Base-by-base conservation (phyloP, 1,140 invertebrate species). In the Heliconius eleuchia region DNA sequence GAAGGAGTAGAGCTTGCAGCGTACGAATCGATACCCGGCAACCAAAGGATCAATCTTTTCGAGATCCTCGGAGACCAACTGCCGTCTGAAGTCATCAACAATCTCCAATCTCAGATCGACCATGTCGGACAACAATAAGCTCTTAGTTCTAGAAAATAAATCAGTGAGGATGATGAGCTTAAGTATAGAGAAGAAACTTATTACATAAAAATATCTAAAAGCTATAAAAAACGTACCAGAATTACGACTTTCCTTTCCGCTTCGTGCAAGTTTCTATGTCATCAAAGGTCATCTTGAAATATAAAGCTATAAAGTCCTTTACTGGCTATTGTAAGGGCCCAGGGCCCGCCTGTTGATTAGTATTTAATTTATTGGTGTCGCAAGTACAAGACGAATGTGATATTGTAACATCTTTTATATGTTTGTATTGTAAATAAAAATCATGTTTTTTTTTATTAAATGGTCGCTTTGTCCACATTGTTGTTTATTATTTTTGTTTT, bases 1-100 rank as follows among this genome's bases (percentile, higher is more conserved):
- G 97, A 98, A 93, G 97, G 97, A 30, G 97, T 98, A 70, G 97
- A 98, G 92, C 91, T 98, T 82, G 97, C 97, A 0, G 97, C 97
- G 0, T 97, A 97, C 87, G 97, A 98, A 89, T 97, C 96, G 50
- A 98, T 98, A 80, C 97, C 97, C 80, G 97, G 97, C 30, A 96
- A 97, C 91, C 97, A 98, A 90, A 96, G 96, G 84, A 97, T 98
- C 89, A 97, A 98, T 91, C 95, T 98, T 0, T 97, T 96, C 88
- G 96, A 97, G 87, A 97, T 98, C 82, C 95, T 98, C 27, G 97
- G 97, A 8, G 97, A 97, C 82, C 97, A 97, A 88, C 96, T 98
- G 34, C 97, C 97, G 30, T 96, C 96, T 23, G 97, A 98, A 93
- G 97, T 98, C n/a, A 97, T 98, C 86, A 97, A 97, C 95, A 98